Evolutionary conservation across 2,888 invertebrate species (phyloP).

Genomic region (Spisula solida): DNA sequence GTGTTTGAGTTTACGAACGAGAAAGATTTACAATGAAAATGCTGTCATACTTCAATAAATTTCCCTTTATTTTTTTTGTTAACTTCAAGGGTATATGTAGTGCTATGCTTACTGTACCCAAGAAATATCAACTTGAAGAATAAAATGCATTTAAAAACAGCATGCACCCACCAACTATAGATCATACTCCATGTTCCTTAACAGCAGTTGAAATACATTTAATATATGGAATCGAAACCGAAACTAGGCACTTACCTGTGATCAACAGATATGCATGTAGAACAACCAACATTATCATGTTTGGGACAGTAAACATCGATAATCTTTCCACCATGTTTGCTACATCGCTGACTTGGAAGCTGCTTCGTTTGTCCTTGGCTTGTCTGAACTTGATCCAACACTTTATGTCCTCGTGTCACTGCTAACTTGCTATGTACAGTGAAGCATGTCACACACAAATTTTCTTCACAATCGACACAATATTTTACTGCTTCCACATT

Average conservation of each 20-base stretch:
- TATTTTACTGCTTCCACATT: not conserved
- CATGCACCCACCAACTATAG: too few relatives aligned
- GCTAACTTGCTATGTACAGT: constrained; percentile 5
- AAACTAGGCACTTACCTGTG: not conserved
- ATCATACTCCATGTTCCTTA: too few relatives aligned
- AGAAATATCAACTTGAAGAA: too few relatives aligned
- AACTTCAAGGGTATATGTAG: too few relatives aligned
- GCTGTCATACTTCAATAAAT: too few relatives aligned
- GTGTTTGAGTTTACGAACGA: too few relatives aligned
- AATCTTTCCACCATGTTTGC: constrained; percentile 22
- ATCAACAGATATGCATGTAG: constrained; percentile 1
- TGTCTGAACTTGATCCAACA: not conserved
- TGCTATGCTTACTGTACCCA: too few relatives aligned
- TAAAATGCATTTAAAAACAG: too few relatives aligned
- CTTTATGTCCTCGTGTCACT: not conserved
- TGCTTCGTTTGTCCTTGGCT: not conserved
- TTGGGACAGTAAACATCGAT: constrained; percentile 15
- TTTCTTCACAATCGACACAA: constrained; percentile 23
- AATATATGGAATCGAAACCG: too few relatives aligned
- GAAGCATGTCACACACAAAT: not conserved
- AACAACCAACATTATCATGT: constrained; percentile 26
- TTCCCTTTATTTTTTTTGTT: too few relatives aligned
- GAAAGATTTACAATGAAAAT: too few relatives aligned
- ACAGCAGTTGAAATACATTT: too few relatives aligned
- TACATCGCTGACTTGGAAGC: constrained; percentile 17